Percentiles rank a stretch among this genome's conserved stretches.
Conservation (phyloP, 64 coral and sea anemone species). For the Trachythela sp. region DNA sequence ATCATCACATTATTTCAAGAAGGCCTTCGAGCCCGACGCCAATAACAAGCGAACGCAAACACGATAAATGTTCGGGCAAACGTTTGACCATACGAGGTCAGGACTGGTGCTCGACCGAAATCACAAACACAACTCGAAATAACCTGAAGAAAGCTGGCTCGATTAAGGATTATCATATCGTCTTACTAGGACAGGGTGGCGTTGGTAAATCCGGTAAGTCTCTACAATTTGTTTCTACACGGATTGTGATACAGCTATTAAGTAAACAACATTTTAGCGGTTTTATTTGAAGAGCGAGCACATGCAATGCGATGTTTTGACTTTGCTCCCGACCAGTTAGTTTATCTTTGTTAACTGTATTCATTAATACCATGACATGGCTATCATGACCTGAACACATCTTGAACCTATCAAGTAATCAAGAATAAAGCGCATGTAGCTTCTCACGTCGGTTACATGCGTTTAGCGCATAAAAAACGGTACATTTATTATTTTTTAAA, state of each 20-base stretch:
- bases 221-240: background rate
- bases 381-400: background rate
- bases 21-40: slow-evolving; percentile 12
- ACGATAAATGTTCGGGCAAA: background rate
- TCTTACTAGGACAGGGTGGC: slow-evolving; percentile 70
- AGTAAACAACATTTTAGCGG: background rate
- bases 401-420: background rate
- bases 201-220: slow-evolving; percentile 90
- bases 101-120: background rate
- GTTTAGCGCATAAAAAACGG: background rate
- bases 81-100: slow-evolving; percentile 1
- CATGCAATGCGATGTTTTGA: slow-evolving; percentile 22
- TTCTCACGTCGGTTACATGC: background rate
- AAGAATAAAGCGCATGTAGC: background rate
- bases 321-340: background rate
- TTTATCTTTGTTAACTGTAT: slow-evolving; percentile 8
- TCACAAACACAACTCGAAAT: background rate
- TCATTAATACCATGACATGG: slow-evolving; percentile 1
- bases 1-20: background rate
- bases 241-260: background rate
- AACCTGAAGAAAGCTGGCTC: slow-evolving; percentile 51
- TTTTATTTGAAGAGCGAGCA: background rate
- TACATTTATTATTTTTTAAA: background rate
- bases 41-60: background rate
- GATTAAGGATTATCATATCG: slow-evolving; percentile 71